These are phyloP conservation scores for Tyrannus savana DNA, from an alignment of 2,113 vertebrate species.

Conservation along the genomic window DNA sequence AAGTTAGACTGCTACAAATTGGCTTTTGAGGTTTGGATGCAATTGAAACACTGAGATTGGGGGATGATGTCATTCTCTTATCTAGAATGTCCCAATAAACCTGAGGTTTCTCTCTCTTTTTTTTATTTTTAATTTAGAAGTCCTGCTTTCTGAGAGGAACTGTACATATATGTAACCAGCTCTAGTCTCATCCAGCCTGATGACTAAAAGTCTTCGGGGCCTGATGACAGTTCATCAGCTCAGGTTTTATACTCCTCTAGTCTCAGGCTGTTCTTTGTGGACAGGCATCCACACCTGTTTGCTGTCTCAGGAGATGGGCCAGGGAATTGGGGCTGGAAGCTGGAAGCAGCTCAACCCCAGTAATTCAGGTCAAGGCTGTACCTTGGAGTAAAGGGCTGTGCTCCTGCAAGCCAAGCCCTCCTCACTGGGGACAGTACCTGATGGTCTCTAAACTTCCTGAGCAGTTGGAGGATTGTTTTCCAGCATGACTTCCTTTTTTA, in stretches of 20 bases:
- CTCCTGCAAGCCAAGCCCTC: background rate
- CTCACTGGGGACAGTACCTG: background rate
- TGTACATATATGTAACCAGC: rapidly evolving
- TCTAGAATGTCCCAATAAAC: background rate
- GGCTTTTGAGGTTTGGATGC: background rate
- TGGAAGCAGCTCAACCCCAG: background rate
- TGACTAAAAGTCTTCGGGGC: background rate
- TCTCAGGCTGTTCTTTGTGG: background rate
- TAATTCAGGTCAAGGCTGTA: background rate
- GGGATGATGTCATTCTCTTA: background rate
- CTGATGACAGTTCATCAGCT: background rate
- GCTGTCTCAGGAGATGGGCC: background rate
- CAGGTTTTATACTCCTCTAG: background rate
- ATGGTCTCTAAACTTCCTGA: background rate
- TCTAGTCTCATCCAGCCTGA: background rate
- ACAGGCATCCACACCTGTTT: background rate
- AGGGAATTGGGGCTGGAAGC: background rate
- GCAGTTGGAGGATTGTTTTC: background rate
- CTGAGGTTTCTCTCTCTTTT: background rate
- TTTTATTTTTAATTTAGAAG: background rate
- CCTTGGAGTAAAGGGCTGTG: background rate
- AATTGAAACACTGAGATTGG: background rate
- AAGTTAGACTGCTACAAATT: background rate
- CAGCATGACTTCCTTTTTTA: background rate
- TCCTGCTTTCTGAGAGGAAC: background rate